Evolutionary conservation across 2,888 invertebrate genomes (phyloP).

Genomic region (Protodeltote pygarga): DNA sequence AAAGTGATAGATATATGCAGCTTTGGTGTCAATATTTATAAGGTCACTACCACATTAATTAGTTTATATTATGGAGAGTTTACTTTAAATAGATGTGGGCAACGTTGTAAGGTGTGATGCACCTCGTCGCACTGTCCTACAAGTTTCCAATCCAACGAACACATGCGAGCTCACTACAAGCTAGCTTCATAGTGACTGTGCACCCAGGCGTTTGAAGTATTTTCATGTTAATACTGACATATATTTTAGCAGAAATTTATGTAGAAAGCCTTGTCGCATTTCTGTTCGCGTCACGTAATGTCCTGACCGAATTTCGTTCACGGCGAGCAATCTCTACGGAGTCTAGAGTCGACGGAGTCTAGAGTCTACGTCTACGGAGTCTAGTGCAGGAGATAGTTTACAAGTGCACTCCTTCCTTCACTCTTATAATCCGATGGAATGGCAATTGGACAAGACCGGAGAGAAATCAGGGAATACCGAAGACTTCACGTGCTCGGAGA

Average conservation of each 20-base stretch:
- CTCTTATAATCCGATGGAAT: too few species aligned
- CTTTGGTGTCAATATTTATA: slow-evolving; percentile 22
- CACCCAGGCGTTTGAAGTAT: slow-evolving; percentile 29
- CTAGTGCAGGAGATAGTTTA: too few species aligned
- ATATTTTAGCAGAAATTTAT: slow-evolving; percentile 20
- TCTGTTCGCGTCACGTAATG: too few species aligned
- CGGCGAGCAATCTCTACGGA: too few species aligned
- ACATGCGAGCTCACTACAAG: slow-evolving; percentile 23
- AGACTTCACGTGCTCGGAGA: too few species aligned
- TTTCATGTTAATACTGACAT: slow-evolving; percentile 5
- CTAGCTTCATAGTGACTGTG: slow-evolving; percentile 16
- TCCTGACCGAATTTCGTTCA: too few species aligned
- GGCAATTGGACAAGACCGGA: too few species aligned
- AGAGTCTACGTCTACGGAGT: too few species aligned
- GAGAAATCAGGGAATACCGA: too few species aligned
- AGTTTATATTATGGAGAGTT: background rate
- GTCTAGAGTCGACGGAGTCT: too few species aligned
- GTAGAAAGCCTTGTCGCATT: slow-evolving; percentile 2
- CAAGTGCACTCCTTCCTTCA: too few species aligned
- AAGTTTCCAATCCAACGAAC: slow-evolving; percentile 30
- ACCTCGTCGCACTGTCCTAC: slow-evolving; percentile 14
- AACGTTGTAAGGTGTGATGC: slow-evolving; percentile 10
- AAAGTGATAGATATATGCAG: slow-evolving; percentile 12
- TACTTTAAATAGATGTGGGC: slow-evolving; percentile 1
- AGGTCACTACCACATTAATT: slow-evolving; percentile 18